Percentiles rank a stretch among this genome's conserved stretches.
Conservation (phyloP, 2,113 vertebrate genomes). For the Pterocles gutturalis region DNA sequence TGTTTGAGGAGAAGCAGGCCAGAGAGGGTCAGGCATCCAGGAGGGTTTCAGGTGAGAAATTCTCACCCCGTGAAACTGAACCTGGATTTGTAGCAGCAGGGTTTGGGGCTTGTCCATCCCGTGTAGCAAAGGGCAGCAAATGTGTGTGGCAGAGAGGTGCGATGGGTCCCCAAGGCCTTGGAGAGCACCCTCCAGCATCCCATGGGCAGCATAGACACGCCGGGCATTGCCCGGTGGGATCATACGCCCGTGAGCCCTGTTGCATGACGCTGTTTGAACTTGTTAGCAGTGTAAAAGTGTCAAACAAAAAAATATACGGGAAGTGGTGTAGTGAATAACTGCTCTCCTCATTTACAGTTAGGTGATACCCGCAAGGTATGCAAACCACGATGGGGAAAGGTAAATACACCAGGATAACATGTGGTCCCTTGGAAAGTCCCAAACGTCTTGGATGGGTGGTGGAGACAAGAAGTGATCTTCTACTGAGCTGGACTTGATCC, state of each 20-base stretch:
- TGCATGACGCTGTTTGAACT: not conserved
- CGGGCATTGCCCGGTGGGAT: not conserved
- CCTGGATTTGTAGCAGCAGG: not conserved
- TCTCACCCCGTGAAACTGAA: not conserved
- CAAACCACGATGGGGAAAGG: not conserved
- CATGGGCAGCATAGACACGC: not conserved
- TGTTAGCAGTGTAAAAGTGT: not conserved
- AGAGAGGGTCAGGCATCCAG: not conserved
- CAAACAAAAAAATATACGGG: not conserved
- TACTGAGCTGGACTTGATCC: not conserved
- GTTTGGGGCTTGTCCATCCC: not conserved
- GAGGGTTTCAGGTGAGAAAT: not conserved
- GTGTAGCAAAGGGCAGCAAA: not conserved
- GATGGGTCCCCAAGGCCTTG: not conserved
- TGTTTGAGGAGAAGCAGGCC: not conserved
- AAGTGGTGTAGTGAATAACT: not conserved
- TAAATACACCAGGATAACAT: fast-evolving
- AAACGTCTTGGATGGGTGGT: not conserved
- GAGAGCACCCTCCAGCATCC: not conserved
- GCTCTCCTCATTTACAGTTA: not conserved
- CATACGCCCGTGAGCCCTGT: fast-evolving
- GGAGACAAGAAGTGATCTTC: not conserved
- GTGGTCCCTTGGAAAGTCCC: not conserved
- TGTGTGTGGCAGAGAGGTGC: not conserved
- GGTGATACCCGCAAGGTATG: not conserved